Conservation (phyloP, 2,113 vertebrate species). For the Apteryx mantelli region DNA sequence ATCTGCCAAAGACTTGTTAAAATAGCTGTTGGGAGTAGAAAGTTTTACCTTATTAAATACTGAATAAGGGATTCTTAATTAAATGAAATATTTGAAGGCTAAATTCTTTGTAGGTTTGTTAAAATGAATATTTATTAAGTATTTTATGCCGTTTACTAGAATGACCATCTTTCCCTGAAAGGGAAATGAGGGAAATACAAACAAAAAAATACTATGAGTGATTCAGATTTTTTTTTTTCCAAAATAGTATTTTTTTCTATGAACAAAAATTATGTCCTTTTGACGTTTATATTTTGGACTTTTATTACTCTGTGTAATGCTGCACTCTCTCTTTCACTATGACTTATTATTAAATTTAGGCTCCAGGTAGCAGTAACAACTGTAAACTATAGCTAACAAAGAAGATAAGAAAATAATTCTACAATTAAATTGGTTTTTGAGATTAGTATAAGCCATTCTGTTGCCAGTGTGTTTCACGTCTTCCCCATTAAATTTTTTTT, state of each 20-base stretch:
- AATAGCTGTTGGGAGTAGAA: conserved; percentile 60
- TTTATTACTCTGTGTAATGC: background rate
- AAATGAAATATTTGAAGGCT: conserved; percentile 68
- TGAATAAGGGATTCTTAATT: conserved; percentile 65
- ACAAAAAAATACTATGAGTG: background rate
- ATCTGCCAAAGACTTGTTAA: conserved; percentile 73
- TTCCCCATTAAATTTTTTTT: background rate
- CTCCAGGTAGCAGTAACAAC: background rate
- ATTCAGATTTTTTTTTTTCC: background rate
- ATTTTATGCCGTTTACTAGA: conserved; percentile 16
- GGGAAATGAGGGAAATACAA: background rate
- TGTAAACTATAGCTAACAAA: background rate
- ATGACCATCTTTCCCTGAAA: background rate
- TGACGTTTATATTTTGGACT: background rate
- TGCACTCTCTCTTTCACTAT: background rate
- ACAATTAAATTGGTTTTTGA: background rate
- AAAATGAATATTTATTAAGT: conserved; percentile 63
- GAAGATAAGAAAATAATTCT: background rate
- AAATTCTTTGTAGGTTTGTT: conserved; percentile 66
- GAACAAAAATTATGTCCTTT: background rate
- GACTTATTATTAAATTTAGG: background rate
- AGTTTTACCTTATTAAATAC: conserved; percentile 71
- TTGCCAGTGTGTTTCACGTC: background rate
- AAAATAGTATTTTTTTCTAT: background rate
- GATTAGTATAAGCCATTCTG: background rate